phyloP scores from a whole-genome alignment of 2,113 vertebrate species.

The Rhadina sibilatrix region DNA sequence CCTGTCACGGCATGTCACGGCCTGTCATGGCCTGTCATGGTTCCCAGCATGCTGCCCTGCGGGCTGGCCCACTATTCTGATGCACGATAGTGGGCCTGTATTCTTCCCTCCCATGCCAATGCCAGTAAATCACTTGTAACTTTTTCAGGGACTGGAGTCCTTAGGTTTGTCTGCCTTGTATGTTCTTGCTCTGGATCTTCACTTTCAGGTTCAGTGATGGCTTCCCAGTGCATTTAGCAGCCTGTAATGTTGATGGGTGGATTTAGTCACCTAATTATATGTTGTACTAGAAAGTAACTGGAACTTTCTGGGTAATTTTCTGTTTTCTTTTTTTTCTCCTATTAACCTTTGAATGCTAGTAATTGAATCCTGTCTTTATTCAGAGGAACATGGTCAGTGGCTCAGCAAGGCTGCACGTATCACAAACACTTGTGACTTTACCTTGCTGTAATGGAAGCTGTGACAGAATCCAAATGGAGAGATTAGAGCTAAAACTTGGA shows the following conservation, averaged over 20 bases:
- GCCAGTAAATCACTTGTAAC: not conserved
- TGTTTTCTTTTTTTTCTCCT: not conserved
- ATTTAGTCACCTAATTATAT: not conserved
- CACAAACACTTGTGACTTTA: not conserved
- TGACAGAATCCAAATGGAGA: conserved; percentile 18
- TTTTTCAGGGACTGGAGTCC: not conserved
- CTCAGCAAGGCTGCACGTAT: not conserved
- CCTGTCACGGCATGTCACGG: no score
- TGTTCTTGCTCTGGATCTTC: not conserved
- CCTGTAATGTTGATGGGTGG: not conserved
- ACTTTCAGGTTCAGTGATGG: not conserved
- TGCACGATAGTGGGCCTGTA: rapidly evolving
- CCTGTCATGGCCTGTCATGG: not conserved
- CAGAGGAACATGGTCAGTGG: not conserved
- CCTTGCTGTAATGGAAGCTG: not conserved
- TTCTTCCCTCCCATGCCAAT: not conserved
- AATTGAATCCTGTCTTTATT: not conserved
- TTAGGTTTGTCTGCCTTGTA: not conserved
- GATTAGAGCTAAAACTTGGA: conserved; percentile 14
- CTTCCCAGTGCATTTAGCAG: not conserved
- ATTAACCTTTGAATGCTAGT: not conserved
- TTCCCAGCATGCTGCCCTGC: rapidly evolving
- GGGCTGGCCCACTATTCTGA: rapidly evolving
- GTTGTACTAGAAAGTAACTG: not conserved
- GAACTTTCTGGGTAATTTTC: not conserved